Percentiles rank a stretch among this genome's conserved stretches.
These are phyloP conservation scores for Dolichoris vasculosae DNA, from an alignment of 1,140 invertebrate genomes.

Conservation along the genomic window DNA sequence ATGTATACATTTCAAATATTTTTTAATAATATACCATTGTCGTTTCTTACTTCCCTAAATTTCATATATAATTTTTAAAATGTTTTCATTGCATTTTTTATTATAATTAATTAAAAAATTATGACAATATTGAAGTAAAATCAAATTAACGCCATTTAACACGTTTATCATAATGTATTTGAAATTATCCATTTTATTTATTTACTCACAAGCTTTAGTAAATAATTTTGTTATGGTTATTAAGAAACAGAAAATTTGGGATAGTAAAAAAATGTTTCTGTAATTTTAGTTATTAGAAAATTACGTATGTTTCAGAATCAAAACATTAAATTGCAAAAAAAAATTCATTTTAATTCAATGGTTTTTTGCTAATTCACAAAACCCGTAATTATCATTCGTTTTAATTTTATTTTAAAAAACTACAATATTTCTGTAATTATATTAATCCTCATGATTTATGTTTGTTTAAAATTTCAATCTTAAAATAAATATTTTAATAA, in stretches of 20 bases:
- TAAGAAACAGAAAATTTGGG: background rate
- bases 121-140: background rate
- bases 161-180: background rate
- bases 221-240: background rate
- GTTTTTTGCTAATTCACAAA: too few relatives aligned
- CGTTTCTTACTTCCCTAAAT: constrained; percentile 5
- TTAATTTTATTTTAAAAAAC: background rate
- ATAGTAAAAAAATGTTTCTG: background rate
- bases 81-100: constrained; percentile 2
- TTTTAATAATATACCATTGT: background rate
- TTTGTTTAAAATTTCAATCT: background rate
- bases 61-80: background rate
- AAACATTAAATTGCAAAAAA: too few relatives aligned
- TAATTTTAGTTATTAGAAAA: background rate
- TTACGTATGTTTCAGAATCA: too few relatives aligned
- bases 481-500: background rate
- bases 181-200: background rate
- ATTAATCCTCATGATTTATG: background rate
- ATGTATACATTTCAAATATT: background rate
- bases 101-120: background rate
- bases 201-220: background rate
- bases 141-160: background rate
- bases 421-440: background rate
- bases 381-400: too few relatives aligned
- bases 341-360: too few relatives aligned